Base-by-base conservation (phyloP, 2,113 vertebrate genomes). In the Leiothrix lutea region DNA sequence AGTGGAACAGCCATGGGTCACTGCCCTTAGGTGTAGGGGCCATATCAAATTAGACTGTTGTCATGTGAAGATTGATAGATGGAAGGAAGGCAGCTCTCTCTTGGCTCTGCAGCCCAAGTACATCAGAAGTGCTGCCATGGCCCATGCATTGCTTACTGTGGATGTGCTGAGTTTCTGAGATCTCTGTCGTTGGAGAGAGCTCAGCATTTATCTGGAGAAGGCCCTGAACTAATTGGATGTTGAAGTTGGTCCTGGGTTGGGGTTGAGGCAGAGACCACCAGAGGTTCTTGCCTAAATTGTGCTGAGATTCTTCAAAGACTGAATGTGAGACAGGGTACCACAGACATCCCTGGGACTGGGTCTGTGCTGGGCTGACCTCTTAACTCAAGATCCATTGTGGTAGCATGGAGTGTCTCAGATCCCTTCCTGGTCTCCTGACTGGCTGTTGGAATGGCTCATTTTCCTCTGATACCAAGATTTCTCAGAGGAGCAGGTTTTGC, bases 51-150 rank as follows among this genome's bases (percentile, higher is more conserved):
- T 16, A 21, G 28, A 9, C 5, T 81, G 61, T 51, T 82, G 40
- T 47, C 35, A 5, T 35, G 4, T 13, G 15, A 44, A 5, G 24
- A 50, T 25, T 15, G 17, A 31, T 22, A 53, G 50, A 11, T 36
- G n/a, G 28, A 72, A 24, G 42, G 50, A 84, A 54, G 57, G 50
- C 23, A 73, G n/a, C 28, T 28, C 1, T 40, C 20, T 45, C 18
- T 51, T 44, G 16, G 15, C 33, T 70, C 5, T 70, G 20, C 70
- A 58, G 53, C 62, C 36, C 13, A 12, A 0, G 8, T 25, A 40
- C 22, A 21, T 44, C 8, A 36, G 1, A 81, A 50, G 3, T 78
- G 12, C 0, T 0, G 20, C 28, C 0, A 0, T 53, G n/a, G 57
- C 29, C 29, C 3, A 1, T 24, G 14, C 11, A 2, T 26, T 69